Conservation (phyloP, 2,888 invertebrate species). For the Pollenia griseotomentosa region DNA sequence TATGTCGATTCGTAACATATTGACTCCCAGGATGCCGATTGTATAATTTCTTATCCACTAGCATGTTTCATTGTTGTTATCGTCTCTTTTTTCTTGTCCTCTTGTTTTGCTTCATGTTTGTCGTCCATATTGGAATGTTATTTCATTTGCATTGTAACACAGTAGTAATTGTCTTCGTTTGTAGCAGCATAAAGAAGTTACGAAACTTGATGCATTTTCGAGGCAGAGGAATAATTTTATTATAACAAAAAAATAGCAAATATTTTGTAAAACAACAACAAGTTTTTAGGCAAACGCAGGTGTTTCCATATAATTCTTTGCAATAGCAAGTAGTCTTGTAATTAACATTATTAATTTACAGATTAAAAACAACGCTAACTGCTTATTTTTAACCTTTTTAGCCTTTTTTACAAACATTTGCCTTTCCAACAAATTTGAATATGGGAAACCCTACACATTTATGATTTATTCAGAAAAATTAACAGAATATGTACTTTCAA, state of each 20-base stretch:
- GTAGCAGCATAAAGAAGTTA: not conserved
- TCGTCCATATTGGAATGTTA: constrained; percentile 71
- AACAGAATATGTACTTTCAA: not conserved
- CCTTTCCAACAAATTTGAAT: not conserved
- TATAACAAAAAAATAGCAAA: not conserved
- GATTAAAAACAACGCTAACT: too few species aligned
- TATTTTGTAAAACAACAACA: too few species aligned
- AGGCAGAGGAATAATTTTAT: not conserved
- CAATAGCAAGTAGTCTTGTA: too few species aligned
- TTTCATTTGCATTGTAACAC: constrained; percentile 74
- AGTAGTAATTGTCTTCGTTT: constrained; percentile 76
- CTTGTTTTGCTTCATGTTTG: constrained; percentile 14
- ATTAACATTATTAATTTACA: too few species aligned
- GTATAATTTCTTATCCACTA: constrained; percentile 31
- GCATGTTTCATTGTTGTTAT: constrained; percentile 69
- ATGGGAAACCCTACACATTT: not conserved
- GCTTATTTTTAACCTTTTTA: too few species aligned
- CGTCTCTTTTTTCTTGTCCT: constrained; percentile 30
- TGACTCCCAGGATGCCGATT: constrained; percentile 58
- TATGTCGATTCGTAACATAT: constrained; percentile 71
- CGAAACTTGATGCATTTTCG: not conserved
- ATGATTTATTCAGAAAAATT: not conserved
- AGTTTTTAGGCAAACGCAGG: not conserved
- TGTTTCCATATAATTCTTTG: not conserved
- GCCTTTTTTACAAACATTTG: too few species aligned